These are phyloP conservation scores for Aeoliscus strigatus DNA, from an alignment of 2,797 vertebrate species.

Conservation along the genomic window DNA sequence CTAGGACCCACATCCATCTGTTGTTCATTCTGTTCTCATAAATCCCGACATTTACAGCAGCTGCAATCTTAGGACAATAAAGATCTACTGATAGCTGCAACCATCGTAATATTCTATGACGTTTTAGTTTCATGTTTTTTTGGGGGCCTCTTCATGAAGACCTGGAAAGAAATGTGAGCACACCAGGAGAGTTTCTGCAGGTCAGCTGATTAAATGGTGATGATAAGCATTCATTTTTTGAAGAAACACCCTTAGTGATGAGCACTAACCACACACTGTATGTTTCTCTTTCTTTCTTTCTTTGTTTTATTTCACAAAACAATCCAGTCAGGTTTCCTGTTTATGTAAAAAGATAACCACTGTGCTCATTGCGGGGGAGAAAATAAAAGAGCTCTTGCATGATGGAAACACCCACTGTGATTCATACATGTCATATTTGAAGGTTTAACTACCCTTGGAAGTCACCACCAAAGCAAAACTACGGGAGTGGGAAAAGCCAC, in stretches of 20 bases:
- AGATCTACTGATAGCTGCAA: slow-evolving; percentile 11
- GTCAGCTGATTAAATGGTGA: slow-evolving; percentile 1
- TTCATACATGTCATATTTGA: not conserved
- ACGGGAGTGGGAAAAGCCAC: no score
- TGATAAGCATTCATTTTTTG: slow-evolving; percentile 10
- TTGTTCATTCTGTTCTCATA: slow-evolving; percentile 1
- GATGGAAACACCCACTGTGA: not conserved
- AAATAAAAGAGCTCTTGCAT: slow-evolving; percentile 3
- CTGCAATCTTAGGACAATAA: slow-evolving; percentile 1
- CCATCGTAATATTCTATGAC: not conserved
- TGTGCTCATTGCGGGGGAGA: slow-evolving; percentile 5
- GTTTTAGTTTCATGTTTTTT: slow-evolving; percentile 5
- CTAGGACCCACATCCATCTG: not conserved
- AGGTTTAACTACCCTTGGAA: not conserved
- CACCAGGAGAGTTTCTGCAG: slow-evolving; percentile 1
- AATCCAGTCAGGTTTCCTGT: slow-evolving; percentile 39
- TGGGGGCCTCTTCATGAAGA: not conserved
- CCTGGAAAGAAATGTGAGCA: not conserved
- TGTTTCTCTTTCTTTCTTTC: no score
- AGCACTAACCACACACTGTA: no score
- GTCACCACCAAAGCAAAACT: no score
- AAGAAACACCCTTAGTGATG: slow-evolving; percentile 7
- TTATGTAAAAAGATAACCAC: slow-evolving; percentile 23
- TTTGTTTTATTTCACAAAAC: no score
- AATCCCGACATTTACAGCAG: slow-evolving; percentile 6